A percentile compares a stretch with the other conserved stretches of the same genome.
phyloP scores from a whole-genome alignment of 1,140 invertebrate species.

The Gerris buenoi region DNA sequence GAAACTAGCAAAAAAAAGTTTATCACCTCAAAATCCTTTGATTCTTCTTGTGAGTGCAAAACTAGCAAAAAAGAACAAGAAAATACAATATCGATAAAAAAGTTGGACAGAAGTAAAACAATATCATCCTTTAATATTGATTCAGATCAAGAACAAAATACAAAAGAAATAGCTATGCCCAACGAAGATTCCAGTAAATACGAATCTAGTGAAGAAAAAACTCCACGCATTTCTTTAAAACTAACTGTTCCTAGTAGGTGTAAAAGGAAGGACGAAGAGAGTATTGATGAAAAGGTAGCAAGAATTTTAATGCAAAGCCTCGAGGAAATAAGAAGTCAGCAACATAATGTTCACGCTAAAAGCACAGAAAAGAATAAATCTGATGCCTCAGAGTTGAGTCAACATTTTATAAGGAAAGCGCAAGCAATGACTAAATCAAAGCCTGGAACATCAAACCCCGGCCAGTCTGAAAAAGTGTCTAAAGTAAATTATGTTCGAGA shows the following conservation, averaged over 20 bases:
- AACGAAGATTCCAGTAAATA: neutral
- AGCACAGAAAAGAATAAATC: neutral
- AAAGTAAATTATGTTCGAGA: neutral
- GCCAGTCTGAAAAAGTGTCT: neutral
- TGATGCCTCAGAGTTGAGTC: neutral
- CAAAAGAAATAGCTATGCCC: neutral
- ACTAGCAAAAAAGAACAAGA: neutral
- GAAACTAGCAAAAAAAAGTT: neutral
- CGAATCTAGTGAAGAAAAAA: neutral
- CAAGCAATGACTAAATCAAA: neutral
- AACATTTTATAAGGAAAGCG: neutral
- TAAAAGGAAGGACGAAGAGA: slow-evolving; percentile 4
- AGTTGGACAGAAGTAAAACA: neutral
- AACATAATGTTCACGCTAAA: neutral
- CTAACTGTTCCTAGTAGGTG: neutral
- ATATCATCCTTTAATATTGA: neutral
- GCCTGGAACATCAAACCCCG: neutral
- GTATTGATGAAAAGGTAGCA: slow-evolving; percentile 12
- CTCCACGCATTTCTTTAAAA: neutral
- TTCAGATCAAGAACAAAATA: neutral
- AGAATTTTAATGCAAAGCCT: slow-evolving; percentile 10
- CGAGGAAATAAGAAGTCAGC: neutral
- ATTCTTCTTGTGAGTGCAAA: neutral
- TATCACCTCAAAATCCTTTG: neutral
- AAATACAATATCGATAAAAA: neutral